Conservation (phyloP, 2,113 vertebrate genomes). For the Taxidea taxus region DNA sequence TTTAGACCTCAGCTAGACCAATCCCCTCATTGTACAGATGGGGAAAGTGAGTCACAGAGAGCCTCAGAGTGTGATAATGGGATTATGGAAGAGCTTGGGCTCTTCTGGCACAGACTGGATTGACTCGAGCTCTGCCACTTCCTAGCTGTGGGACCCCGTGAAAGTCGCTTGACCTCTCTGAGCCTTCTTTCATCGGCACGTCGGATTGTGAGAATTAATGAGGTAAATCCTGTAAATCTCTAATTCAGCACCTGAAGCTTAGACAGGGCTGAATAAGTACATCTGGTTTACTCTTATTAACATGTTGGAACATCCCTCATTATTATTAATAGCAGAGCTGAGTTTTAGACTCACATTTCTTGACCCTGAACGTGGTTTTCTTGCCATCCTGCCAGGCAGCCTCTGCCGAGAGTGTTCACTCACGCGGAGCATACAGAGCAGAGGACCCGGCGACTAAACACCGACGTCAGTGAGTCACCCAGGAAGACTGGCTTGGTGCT, state of each 20-base stretch:
- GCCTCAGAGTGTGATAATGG: background rate
- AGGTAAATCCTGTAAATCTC: background rate
- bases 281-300: background rate
- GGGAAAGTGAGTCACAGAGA: constrained; percentile 26
- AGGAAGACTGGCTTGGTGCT: background rate
- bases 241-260: background rate
- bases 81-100: background rate
- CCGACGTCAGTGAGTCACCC: background rate
- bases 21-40: background rate
- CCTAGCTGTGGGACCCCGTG: background rate
- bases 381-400: background rate
- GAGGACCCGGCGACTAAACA: background rate
- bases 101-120: background rate
- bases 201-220: background rate
- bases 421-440: background rate
- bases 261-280: background rate
- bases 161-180: background rate
- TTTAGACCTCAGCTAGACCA: background rate
- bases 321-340: background rate
- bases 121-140: background rate
- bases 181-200: background rate
- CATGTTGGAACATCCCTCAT: background rate
- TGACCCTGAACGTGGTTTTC: background rate
- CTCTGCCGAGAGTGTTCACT: background rate
- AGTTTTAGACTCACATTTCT: background rate